Evolutionary conservation across 2,797 vertebrate genomes (phyloP), one percentile per base, ranked within the genome.

Genomic region (Macrochelys suwanniensis): DNA sequence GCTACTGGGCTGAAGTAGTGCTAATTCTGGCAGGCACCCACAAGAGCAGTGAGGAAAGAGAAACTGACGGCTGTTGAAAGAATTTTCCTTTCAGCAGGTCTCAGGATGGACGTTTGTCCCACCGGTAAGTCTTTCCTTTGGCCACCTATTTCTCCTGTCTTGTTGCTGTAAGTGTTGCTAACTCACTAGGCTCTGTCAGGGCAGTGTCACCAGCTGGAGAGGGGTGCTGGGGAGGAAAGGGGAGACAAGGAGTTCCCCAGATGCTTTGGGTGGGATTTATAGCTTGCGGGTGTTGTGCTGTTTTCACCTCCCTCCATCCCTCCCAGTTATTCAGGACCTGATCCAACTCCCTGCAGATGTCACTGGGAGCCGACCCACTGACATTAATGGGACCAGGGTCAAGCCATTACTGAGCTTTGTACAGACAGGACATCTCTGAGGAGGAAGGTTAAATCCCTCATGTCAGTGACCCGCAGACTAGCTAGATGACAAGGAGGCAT

Each of bases 31-130:
- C 84, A 37, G 92, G 65, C 77, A 42, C 90, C 89, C 89, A 84
- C 91, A 49, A 56, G n/a, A 91, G 83, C 80, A 11, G 45, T 90
- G 57, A 42, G 51, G 53, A 4, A 89, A 59, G 77, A 93, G 61
- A 42, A 97, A 9, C 23, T 17, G 21, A 9, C 25, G 28, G 84
- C n/a, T 91, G 49, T 76, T 84, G 77, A 42, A 92, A 65, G 82
- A 11, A 83, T 26, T 26, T 37, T 3, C 1, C 19, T 56, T 88
- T 68, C 42, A 25, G 8, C 23, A 45, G 53, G 5, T 53, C 85
- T 95, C 93, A 85, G 56, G 89, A 98, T 98, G 97, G 97, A 97
- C 5, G 88, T 95, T 25, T 84, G 82, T 88, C 54, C 94, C 54
- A 81, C 91, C 71, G 97, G 97, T 98, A 97, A 97, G 97, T 89